Percentiles rank a stretch among this genome's conserved stretches.
phyloP scores from a whole-genome alignment of 2,888 invertebrate genomes.

The Oasisia sp. region DNA sequence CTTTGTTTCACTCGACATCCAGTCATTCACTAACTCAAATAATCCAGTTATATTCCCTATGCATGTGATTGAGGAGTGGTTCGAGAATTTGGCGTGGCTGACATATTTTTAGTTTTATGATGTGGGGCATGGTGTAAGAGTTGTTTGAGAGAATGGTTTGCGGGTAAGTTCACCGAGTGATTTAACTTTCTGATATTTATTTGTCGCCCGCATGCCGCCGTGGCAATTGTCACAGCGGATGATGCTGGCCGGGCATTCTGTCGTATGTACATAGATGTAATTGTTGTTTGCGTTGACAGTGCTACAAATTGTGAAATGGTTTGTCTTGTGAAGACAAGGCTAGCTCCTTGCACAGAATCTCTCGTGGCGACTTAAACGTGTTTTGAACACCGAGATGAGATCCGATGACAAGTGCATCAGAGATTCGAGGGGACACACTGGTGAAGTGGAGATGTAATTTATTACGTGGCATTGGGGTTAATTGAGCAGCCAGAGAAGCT shows the following conservation, averaged over 20 bases:
- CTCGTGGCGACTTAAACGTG: neutral
- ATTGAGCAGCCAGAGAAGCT: neutral
- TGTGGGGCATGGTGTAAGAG: neutral
- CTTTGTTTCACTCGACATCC: neutral
- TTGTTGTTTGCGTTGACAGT: neutral
- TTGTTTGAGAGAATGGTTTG: neutral
- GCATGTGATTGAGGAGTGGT: neutral
- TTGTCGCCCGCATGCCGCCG: neutral
- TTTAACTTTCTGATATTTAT: neutral
- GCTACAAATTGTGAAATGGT: neutral
- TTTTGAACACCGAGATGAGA: neutral
- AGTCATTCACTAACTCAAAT: neutral
- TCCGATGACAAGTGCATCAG: neutral
- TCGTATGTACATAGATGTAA: neutral
- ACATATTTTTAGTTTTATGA: neutral
- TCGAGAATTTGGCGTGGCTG: neutral
- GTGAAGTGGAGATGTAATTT: neutral
- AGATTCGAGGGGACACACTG: neutral
- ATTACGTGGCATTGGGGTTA: neutral
- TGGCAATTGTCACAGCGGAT: neutral
- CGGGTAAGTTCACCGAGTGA: neutral
- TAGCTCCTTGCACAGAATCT: slow-evolving; percentile 10
- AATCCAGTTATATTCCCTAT: neutral
- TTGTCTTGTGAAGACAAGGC: slow-evolving; percentile 1
- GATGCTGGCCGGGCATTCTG: neutral